Conservation (phyloP, 1,140 invertebrate species). For the Antheraea mylitta region DNA sequence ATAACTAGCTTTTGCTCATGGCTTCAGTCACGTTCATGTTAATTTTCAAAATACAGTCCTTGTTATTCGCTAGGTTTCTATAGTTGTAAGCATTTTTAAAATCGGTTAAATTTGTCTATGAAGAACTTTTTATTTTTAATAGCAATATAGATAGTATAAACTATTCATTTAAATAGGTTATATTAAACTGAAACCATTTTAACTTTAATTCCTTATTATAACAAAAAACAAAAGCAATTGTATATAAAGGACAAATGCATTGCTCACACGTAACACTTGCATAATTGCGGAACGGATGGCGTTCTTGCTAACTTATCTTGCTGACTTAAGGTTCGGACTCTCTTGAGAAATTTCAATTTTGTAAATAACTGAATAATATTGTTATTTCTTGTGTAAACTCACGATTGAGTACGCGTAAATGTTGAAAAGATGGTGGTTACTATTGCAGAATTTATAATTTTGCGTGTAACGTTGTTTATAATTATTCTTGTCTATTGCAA, state of each 20-base stretch:
- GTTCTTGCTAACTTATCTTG: background rate
- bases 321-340: background rate
- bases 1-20: too few species aligned
- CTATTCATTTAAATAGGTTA: too few species aligned
- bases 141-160: too few species aligned
- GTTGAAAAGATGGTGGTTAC: background rate
- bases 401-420: background rate
- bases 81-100: too few species aligned
- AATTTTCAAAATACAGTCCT: too few species aligned
- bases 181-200: too few species aligned
- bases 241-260: background rate
- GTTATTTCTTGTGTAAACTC: background rate
- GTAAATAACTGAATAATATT: background rate
- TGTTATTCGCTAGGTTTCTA: too few species aligned
- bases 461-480: background rate
- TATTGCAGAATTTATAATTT: background rate
- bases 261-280: background rate
- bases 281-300: background rate
- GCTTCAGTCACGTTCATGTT: too few species aligned
- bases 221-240: background rate
- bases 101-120: too few species aligned
- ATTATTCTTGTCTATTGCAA: background rate
- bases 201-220: too few species aligned
- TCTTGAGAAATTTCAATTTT: constrained; percentile 1
- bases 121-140: too few species aligned